Percentiles rank a stretch among this genome's conserved stretches.
Conservation (phyloP, 30 jellyfish, hydroid and myxozoan genomes). For the Pelagia noctiluca region DNA sequence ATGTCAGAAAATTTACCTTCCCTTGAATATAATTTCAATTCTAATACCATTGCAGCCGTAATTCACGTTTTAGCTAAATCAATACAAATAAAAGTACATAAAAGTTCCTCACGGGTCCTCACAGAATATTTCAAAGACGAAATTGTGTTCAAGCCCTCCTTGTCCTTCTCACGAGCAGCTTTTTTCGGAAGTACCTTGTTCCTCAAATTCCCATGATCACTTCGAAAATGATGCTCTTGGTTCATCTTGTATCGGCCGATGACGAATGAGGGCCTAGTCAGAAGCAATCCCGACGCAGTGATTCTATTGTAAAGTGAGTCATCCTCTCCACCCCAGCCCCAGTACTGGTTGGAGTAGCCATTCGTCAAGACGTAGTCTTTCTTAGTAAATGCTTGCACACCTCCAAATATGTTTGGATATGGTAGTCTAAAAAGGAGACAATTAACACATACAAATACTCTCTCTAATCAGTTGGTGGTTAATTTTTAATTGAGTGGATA, state of each 20-base stretch:
- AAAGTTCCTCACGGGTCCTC: not conserved
- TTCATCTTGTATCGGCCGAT: conserved; percentile 68
- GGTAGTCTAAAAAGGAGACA: conserved; percentile 23
- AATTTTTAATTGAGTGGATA: too few relatives aligned
- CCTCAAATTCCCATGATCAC: conserved; percentile 7
- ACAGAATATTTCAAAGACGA: not conserved
- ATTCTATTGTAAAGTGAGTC: conserved; percentile 43
- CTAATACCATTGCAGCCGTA: too few relatives aligned
- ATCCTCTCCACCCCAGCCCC: conserved; percentile 81
- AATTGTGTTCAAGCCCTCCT: conserved; percentile 40
- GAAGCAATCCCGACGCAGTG: conserved; percentile 6
- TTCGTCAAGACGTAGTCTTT: conserved; percentile 36
- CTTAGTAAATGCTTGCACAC: conserved; percentile 50
- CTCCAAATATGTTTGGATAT: conserved; percentile 48
- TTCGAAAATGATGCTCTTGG: conserved; percentile 26
- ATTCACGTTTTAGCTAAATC: not conserved
- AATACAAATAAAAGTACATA: conserved; percentile 37
- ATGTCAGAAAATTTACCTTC: too few relatives aligned
- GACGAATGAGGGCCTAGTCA: conserved; percentile 33
- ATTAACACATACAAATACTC: too few relatives aligned
- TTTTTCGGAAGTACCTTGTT: not conserved
- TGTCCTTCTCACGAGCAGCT: not conserved
- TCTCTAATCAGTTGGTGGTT: too few relatives aligned
- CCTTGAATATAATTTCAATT: too few relatives aligned
- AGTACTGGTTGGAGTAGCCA: conserved; percentile 56